Conservation (phyloP, 2,797 vertebrate genomes). For the Ataeniobius toweri region DNA sequence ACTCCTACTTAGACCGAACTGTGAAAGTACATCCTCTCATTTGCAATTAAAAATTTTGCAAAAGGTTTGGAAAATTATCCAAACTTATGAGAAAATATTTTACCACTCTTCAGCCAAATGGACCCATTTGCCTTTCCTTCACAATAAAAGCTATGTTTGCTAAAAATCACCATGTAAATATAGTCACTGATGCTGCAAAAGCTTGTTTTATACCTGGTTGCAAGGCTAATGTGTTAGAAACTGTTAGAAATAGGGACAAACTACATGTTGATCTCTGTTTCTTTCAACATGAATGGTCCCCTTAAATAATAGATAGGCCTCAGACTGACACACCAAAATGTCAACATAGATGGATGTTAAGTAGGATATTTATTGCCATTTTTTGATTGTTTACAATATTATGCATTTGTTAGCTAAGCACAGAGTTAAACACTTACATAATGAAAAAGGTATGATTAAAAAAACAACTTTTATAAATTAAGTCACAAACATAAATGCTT, state of each 20-base stretch:
- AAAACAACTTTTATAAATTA: not conserved
- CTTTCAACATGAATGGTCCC: not conserved
- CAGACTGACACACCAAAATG: not conserved
- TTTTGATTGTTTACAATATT: not conserved
- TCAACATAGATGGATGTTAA: not conserved
- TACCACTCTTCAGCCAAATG: not conserved
- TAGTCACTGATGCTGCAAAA: not conserved
- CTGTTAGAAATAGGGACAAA: not conserved
- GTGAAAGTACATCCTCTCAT: constrained; percentile 16
- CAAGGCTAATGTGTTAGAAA: not conserved
- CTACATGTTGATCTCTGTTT: not conserved
- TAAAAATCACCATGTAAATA: not conserved
- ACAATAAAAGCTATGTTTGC: not conserved
- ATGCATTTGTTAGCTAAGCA: not conserved
- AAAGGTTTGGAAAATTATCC: not conserved
- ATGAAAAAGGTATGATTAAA: no score
- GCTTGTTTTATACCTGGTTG: not conserved
- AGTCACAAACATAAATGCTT: not conserved
- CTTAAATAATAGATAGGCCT: not conserved
- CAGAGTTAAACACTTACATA: not conserved
- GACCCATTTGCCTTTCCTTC: not conserved
- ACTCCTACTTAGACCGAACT: constrained; percentile 11
- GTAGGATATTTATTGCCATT: not conserved
- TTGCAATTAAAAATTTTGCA: not conserved
- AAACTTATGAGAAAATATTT: constrained; percentile 16